phyloP scores from a whole-genome alignment of 2,888 invertebrate genomes.

The Allygus modestus region DNA sequence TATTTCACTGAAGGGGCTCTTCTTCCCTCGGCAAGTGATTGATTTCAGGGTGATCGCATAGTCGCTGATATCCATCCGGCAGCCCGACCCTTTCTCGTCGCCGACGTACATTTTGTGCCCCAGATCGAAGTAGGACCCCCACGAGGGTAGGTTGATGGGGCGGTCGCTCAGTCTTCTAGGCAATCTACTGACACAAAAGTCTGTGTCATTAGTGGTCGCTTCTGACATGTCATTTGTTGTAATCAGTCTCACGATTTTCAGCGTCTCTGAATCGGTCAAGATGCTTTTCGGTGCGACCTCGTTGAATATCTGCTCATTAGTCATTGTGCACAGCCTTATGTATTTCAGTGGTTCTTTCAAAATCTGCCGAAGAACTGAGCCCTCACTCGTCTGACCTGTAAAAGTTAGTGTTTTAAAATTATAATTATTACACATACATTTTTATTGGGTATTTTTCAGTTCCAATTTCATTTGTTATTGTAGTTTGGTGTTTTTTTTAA shows the following conservation, averaged over 20 bases:
- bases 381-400: constrained; percentile 19
- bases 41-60: constrained; percentile 4
- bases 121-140: constrained; percentile 21
- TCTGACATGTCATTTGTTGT: constrained; percentile 20
- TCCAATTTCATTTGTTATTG: too few species aligned
- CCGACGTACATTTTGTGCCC: constrained; percentile 18
- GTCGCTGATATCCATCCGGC: constrained; percentile 13
- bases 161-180: constrained; percentile 16
- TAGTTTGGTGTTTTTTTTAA: too few species aligned
- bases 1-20: constrained; percentile 26
- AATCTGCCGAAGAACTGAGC: constrained; percentile 2
- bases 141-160: constrained; percentile 7
- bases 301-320: neutral
- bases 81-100: constrained; percentile 24
- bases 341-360: constrained; percentile 30
- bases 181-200: constrained; percentile 6
- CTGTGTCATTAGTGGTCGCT: neutral
- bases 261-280: constrained; percentile 11
- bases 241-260: constrained; percentile 14
- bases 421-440: too few species aligned
- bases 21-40: constrained; percentile 12
- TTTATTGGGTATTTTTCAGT: too few species aligned
- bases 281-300: constrained; percentile 24
- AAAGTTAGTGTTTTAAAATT: neutral
- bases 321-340: constrained; percentile 38